Conservation (phyloP, 2,113 vertebrate genomes). For the Grantiella picta region DNA sequence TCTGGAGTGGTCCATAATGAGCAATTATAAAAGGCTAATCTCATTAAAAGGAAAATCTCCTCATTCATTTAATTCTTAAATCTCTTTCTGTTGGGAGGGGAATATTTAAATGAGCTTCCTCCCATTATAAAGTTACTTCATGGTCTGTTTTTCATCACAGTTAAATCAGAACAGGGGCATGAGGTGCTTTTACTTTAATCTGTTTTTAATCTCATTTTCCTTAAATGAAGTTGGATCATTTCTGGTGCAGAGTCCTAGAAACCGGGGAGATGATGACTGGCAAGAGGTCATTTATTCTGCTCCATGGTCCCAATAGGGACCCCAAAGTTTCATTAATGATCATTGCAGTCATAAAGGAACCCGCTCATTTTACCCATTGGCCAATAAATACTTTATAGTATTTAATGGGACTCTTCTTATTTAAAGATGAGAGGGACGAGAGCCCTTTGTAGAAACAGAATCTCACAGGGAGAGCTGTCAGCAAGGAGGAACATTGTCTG, state of each 20-base stretch:
- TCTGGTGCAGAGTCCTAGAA: conserved; percentile 33
- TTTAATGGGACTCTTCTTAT: background rate
- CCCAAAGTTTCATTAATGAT: conserved; percentile 39
- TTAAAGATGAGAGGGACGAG: background rate
- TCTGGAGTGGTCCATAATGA: conserved; percentile 10
- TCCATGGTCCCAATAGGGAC: background rate
- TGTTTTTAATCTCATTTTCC: conserved; percentile 50
- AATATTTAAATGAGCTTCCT: conserved; percentile 51
- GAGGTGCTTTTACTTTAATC: conserved; percentile 34
- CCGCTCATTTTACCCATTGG: background rate
- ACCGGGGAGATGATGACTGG: conserved; percentile 4
- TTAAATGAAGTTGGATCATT: conserved; percentile 21
- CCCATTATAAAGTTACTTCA: conserved; percentile 35
- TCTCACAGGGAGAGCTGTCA: background rate
- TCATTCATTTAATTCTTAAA: conserved; percentile 52
- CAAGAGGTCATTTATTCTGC: conserved; percentile 43
- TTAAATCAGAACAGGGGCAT: conserved; percentile 33
- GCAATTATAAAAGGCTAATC: conserved; percentile 49
- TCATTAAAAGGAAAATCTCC: conserved; percentile 40
- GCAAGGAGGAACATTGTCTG: background rate
- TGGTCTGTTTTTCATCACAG: conserved; percentile 50
- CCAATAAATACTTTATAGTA: background rate
- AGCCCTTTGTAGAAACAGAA: background rate
- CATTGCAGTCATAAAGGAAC: conserved; percentile 11
- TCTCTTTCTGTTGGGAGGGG: conserved; percentile 29